Evolutionary conservation across 2,797 vertebrate species (phyloP).

Genomic region (Pseudotriccus pelzelni): DNA sequence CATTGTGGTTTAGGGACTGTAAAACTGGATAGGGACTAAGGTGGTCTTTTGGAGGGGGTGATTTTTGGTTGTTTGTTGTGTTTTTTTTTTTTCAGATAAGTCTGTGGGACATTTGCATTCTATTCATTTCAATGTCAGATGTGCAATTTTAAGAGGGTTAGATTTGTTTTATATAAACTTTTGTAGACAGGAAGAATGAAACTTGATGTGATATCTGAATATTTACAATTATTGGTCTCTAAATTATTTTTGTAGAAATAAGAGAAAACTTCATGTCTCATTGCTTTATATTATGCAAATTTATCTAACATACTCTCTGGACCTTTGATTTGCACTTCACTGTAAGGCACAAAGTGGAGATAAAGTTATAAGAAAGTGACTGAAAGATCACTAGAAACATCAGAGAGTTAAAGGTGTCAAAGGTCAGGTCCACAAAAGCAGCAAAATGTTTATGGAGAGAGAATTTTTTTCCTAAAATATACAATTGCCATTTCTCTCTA

Average conservation of each 20-base stretch:
- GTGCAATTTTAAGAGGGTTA: not conserved
- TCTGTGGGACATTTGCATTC: not conserved
- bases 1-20: not conserved
- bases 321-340: not conserved
- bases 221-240: not conserved
- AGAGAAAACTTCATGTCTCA: not conserved
- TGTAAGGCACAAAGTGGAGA: not conserved
- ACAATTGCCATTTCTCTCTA: not conserved
- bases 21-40: not conserved
- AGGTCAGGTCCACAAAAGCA: not conserved
- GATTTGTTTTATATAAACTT: not conserved
- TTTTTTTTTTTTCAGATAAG: not conserved
- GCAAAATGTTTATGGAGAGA: not conserved
- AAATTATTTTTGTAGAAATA: not conserved
- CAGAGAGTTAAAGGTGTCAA: not conserved
- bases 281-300: not conserved
- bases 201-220: not conserved
- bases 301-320: not conserved
- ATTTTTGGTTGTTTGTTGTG: not conserved
- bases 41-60: not conserved
- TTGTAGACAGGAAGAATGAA: not conserved
- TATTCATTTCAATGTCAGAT: not conserved
- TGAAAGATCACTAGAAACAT: not conserved
- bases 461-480: not conserved
- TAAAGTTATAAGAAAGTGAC: not conserved